phyloP scores from a whole-genome alignment of 2,888 invertebrate genomes.

The Drosophila mayaguana region DNA sequence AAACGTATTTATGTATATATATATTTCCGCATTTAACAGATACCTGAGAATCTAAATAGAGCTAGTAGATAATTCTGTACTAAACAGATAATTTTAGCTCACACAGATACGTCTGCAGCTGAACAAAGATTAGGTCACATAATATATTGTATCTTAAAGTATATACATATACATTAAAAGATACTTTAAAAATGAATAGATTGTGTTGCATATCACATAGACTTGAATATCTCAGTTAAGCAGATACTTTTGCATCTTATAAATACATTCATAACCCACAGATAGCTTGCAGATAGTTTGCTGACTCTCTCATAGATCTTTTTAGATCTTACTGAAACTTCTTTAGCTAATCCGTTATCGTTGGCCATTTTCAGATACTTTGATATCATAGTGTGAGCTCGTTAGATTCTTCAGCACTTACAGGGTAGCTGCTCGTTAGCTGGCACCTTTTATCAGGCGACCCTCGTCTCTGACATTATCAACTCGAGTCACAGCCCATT shows the following conservation, averaged over 20 bases:
- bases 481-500: slow-evolving; percentile 38
- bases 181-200: neutral
- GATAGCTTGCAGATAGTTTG: too few relatives aligned
- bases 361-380: neutral
- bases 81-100: neutral
- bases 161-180: too few relatives aligned
- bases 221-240: too few relatives aligned
- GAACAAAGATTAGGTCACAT: neutral
- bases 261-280: too few relatives aligned
- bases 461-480: slow-evolving; percentile 36
- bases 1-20: too few relatives aligned
- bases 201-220: neutral
- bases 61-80: neutral
- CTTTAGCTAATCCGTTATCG: too few relatives aligned
- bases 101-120: neutral
- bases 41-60: too few relatives aligned
- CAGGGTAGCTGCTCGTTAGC: slow-evolving; percentile 2
- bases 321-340: neutral
- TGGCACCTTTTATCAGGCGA: slow-evolving; percentile 32
- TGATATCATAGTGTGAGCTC: too few relatives aligned
- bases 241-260: neutral
- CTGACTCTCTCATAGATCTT: too few relatives aligned
- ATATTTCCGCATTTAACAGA: too few relatives aligned
- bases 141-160: too few relatives aligned
- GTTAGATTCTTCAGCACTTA: neutral